A percentile compares a stretch with the other conserved stretches of the same genome.
Evolutionary conservation across 2,888 invertebrate genomes (phyloP).

Genomic region (Mimachlamys varia): DNA sequence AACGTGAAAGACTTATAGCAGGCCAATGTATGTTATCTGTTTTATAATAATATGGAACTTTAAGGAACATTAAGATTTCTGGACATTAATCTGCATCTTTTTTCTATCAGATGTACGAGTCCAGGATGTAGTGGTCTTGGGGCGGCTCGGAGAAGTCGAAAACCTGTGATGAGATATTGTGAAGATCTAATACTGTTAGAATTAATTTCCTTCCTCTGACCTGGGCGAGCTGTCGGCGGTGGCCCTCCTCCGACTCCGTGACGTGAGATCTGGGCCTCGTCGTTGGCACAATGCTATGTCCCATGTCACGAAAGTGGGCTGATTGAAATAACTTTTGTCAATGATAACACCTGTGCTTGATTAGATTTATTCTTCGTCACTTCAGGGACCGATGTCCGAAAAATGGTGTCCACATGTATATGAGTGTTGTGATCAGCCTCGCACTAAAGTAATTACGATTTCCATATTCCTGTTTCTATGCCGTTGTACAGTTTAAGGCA

Average conservation of each 20-base stretch:
- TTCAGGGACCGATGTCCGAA: not conserved
- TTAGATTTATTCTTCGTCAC: conserved; percentile 8
- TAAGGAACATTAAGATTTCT: too few species aligned
- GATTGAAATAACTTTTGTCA: not conserved
- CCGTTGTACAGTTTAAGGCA: not conserved
- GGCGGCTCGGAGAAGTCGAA: not conserved
- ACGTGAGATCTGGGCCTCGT: not conserved
- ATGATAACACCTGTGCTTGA: not conserved
- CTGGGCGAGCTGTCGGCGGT: not conserved
- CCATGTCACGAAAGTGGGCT: not conserved
- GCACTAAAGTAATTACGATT: not conserved
- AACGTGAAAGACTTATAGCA: too few species aligned
- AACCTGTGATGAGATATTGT: not conserved
- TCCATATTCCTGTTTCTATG: not conserved
- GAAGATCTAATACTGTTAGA: not conserved
- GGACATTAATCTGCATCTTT: too few species aligned
- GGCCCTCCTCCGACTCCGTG: not conserved
- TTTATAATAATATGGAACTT: too few species aligned
- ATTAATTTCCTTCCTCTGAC: not conserved
- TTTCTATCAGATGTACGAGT: too few species aligned
- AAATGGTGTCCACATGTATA: not conserved
- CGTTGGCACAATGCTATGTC: not conserved
- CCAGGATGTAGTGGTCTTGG: not conserved
- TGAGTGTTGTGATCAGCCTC: not conserved
- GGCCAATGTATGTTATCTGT: too few species aligned